These are phyloP conservation scores for Caenorhabditis drosophilae DNA, from an alignment of 2,888 invertebrate genomes.

Conservation along the genomic window DNA sequence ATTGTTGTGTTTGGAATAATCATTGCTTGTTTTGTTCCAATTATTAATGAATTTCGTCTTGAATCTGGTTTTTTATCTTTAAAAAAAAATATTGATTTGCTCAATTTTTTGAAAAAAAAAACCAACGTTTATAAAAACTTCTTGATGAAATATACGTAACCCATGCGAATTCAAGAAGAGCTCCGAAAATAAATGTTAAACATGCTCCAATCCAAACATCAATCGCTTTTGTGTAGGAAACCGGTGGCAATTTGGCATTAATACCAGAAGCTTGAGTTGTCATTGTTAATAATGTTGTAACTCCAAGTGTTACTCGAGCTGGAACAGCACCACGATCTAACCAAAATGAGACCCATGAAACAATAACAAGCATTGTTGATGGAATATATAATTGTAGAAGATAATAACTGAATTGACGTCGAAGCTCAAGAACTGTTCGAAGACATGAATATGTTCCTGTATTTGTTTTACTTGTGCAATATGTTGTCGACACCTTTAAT, in stretches of 20 bases:
- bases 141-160: slow-evolving; percentile 81
- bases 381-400: slow-evolving; percentile 99
- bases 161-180: slow-evolving; percentile 92
- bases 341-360: slow-evolving; percentile 64
- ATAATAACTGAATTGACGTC: slow-evolving; percentile 98
- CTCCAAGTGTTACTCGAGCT: slow-evolving; percentile 77
- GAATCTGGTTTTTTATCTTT: slow-evolving; percentile 18
- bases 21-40: slow-evolving; percentile 26
- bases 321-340: slow-evolving; percentile 65
- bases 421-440: slow-evolving; percentile 91
- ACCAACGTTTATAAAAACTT: slow-evolving; percentile 55
- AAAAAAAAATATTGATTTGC: not conserved
- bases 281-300: slow-evolving; percentile 94
- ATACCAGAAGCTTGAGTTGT: slow-evolving; percentile 75
- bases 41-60: slow-evolving; percentile 20
- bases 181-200: slow-evolving; percentile 92
- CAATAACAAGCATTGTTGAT: slow-evolving; percentile 77
- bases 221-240: slow-evolving; percentile 87
- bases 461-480: slow-evolving; percentile 94
- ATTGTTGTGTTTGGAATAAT: slow-evolving; percentile 27
- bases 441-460: slow-evolving; percentile 96
- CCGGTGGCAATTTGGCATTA: slow-evolving; percentile 66
- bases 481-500: slow-evolving; percentile 83
- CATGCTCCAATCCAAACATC: slow-evolving; percentile 74
- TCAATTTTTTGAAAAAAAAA: not conserved